Evolutionary conservation across 2,797 vertebrate genomes (phyloP).

Genomic region (Bovichtus variegatus): DNA sequence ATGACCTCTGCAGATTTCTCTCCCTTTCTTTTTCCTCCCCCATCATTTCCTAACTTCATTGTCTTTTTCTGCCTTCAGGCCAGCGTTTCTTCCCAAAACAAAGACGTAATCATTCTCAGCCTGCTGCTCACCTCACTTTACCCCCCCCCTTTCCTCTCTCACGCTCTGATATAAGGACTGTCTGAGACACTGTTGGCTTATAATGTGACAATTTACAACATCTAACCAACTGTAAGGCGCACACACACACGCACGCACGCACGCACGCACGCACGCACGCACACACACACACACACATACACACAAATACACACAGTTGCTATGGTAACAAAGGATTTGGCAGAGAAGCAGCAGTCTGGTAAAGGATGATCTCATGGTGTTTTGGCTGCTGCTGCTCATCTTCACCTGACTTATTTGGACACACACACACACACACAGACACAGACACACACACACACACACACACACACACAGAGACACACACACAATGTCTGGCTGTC

Average conservation of each 20-base stretch:
- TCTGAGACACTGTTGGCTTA: not conserved
- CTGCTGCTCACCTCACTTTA: constrained; percentile 6
- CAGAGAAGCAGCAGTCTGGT: constrained; percentile 48
- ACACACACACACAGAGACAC: not conserved
- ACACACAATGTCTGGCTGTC: constrained; percentile 9
- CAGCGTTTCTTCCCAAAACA: constrained; percentile 48
- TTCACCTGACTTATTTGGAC: constrained; percentile 39
- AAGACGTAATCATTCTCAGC: constrained; percentile 41
- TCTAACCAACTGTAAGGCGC: not conserved
- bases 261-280: not conserved
- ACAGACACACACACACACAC: not conserved
- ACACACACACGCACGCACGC: constrained; percentile 17
- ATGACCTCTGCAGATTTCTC: constrained; percentile 45
- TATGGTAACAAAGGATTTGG: constrained; percentile 62
- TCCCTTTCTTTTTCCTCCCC: constrained; percentile 37
- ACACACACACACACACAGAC: not conserved
- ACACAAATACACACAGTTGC: constrained; percentile 19
- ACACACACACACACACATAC: not conserved
- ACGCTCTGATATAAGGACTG: not conserved
- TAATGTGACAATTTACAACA: not conserved
- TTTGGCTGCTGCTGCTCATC: constrained; percentile 41
- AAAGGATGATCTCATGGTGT: constrained; percentile 62
- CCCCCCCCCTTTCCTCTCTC: not conserved
- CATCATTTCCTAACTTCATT: constrained; percentile 58
- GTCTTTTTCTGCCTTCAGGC: constrained; percentile 50